Evolutionary conservation across 2,113 vertebrate genomes (phyloP).

Genomic region (Fulmarus glacialis): DNA sequence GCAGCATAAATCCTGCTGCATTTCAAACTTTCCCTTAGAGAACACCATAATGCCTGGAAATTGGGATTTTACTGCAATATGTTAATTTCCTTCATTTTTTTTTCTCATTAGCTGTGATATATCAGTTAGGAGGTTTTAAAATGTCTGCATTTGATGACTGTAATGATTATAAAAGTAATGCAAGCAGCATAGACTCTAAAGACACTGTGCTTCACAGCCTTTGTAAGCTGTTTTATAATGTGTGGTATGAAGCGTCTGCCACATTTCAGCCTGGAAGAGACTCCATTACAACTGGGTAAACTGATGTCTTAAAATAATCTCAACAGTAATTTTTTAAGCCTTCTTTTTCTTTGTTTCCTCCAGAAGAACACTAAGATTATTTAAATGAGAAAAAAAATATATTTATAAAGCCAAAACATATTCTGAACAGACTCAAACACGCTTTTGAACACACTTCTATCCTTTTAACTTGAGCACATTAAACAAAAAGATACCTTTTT

Average conservation of each 20-base stretch:
- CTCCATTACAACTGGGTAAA: background rate
- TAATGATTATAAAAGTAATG: background rate
- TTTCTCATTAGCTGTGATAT: background rate
- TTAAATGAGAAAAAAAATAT: background rate
- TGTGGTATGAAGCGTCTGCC: background rate
- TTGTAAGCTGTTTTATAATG: background rate
- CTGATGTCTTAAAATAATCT: background rate
- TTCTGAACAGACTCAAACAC: background rate
- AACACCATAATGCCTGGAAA: background rate
- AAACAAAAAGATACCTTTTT: background rate
- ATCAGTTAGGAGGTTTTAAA: background rate
- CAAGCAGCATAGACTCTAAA: background rate
- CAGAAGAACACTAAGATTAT: background rate
- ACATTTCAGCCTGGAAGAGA: background rate
- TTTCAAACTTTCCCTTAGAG: background rate
- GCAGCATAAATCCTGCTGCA: background rate
- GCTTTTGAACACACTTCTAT: background rate
- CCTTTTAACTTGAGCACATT: background rate
- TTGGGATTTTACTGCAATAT: background rate
- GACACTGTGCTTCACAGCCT: rapidly evolving
- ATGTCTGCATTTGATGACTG: background rate
- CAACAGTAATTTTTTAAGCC: background rate
- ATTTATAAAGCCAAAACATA: background rate
- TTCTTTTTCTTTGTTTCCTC: background rate
- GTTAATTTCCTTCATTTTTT: background rate